These are phyloP conservation scores for Vipera ursinii DNA, from an alignment of 2,797 vertebrate species.

Conservation along the genomic window DNA sequence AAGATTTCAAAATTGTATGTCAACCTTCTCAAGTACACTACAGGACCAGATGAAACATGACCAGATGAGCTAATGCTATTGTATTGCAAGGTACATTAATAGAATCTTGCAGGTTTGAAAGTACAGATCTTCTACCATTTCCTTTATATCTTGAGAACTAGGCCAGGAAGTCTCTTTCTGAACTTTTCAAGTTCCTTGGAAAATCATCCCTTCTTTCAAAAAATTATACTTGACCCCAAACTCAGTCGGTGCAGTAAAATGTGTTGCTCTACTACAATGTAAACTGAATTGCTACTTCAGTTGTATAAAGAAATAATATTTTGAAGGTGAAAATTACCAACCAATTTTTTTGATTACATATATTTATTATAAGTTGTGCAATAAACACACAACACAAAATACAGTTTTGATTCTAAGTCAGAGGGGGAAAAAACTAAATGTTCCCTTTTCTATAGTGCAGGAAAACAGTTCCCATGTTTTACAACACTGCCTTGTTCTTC, in stretches of 20 bases:
- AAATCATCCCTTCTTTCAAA: conserved; percentile 55
- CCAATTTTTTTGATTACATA: conserved; percentile 72
- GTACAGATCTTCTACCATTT: background rate
- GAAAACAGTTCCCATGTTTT: conserved; percentile 58
- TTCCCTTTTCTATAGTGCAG: conserved; percentile 38
- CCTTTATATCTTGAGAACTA: background rate
- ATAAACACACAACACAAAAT: conserved; percentile 60
- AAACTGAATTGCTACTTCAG: conserved; percentile 67
- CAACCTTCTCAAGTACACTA: background rate
- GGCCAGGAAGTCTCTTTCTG: background rate
- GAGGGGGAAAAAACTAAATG: conserved; percentile 24
- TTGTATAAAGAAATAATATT: conserved; percentile 69
- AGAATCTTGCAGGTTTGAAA: background rate
- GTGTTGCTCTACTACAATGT: conserved; percentile 67
- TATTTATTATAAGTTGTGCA: conserved; percentile 68
- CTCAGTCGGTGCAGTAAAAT: conserved; percentile 63
- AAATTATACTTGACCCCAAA: conserved; percentile 66
- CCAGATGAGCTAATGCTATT: background rate
- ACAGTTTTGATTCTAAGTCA: conserved; percentile 56
- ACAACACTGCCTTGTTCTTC: conserved; percentile 42
- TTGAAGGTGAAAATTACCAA: conserved; percentile 70
- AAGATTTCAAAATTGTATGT: background rate
- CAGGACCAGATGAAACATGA: background rate
- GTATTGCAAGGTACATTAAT: background rate
- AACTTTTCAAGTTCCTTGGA: conserved; percentile 38